A percentile compares a stretch with the other conserved stretches of the same genome.
These are phyloP conservation scores for Centroberyx gerrardi DNA, from an alignment of 2,797 vertebrate genomes.

Conservation along the genomic window DNA sequence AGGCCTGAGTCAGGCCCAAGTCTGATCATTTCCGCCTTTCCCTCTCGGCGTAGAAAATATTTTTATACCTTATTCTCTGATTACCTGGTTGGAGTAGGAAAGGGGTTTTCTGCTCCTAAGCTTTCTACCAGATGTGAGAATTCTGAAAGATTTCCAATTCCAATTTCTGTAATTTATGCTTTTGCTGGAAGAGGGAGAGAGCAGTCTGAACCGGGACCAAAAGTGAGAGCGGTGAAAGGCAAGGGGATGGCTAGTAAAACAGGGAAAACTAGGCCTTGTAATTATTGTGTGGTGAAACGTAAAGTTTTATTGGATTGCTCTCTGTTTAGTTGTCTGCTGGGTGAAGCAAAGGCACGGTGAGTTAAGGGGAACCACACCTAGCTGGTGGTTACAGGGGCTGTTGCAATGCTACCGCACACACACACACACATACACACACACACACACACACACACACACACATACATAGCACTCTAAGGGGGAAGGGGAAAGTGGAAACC, in stretches of 20 bases:
- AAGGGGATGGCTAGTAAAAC: conserved; percentile 56
- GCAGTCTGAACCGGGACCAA: conserved; percentile 62
- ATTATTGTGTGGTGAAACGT: conserved; percentile 76
- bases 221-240: conserved; percentile 65
- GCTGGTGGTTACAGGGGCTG: conserved; percentile 48
- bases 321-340: conserved; percentile 67
- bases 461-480: background rate
- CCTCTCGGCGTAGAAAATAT: conserved; percentile 56
- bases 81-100: conserved; percentile 69
- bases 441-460: background rate
- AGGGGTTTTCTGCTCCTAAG: conserved; percentile 57
- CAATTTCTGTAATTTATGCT: conserved; percentile 79
- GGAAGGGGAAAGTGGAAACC: conserved; percentile 25
- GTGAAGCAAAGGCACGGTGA: conserved; percentile 45
- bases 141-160: conserved; percentile 75
- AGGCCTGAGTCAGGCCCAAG: conserved; percentile 40
- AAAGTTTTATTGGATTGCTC: conserved; percentile 72
- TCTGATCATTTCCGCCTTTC: conserved; percentile 60
- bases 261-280: conserved; percentile 65
- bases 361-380: conserved; percentile 54
- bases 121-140: conserved; percentile 77
- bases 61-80: conserved; percentile 74
- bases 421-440: conserved; percentile 12
- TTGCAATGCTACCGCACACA: conserved; percentile 19
- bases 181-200: conserved; percentile 60